Base-by-base conservation (phyloP, 2,888 invertebrate species). In the Willowsia nigromaculata region DNA sequence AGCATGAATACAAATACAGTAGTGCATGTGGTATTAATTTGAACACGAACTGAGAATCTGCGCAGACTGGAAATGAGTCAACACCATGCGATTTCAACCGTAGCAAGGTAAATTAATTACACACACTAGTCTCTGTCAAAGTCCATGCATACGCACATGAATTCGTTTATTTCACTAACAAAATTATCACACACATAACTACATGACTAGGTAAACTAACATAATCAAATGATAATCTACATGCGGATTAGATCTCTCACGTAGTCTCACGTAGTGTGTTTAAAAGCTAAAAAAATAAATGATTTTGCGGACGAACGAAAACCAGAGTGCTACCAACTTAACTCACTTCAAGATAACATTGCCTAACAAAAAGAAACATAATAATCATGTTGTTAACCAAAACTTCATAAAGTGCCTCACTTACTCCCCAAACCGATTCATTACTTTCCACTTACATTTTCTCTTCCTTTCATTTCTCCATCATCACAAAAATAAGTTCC, bases 101-200 rank as follows among this genome's bases (percentile, higher is more conserved):
- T 84, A 65, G 78, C 83, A 83, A 88, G 88, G 88, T 88, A 88
- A 84, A 88, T 76, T 83, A 83, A 88, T 88, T 88, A 62, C 59
- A 74, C 50, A 22, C 53, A 68, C 76, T 68, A 86, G 18, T 82
- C 65, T 33, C 13, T 82, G 65, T 65, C 82, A 82, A 1, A 78
- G 13, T 62, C 27, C 25, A 15, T n/a, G 27, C 30, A 37, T 27
- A 56, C 37, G 50, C 47, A 74, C 43, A 27, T 33, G 71, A 40
- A 27, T 71, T 43, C 71, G 43, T 71, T 71, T 71, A 71, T 71
- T 71, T 71, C 0, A 5, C 40, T 18, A 25, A 25, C 71, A 18
- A 13, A 37, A 7, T 18, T 7, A 7, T n/a, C 2, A 1, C 18
- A 11, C 53, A 7, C 18, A 53, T 18, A 53, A 22, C 53, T 18